These are phyloP conservation scores for Perccottus glenii DNA, from an alignment of 2,113 vertebrate species.

Conservation along the genomic window DNA sequence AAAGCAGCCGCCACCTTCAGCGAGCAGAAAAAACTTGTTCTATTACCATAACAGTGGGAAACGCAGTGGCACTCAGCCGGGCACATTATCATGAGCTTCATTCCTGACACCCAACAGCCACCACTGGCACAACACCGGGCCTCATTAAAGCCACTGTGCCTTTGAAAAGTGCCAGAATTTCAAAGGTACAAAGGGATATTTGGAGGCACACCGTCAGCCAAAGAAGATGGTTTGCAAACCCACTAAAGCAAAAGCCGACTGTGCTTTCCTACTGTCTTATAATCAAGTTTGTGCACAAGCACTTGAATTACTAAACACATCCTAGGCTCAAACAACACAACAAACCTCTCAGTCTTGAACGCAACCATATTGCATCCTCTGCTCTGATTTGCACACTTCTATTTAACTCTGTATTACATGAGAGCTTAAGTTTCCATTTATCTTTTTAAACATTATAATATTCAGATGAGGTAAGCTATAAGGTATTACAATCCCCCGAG, in stretches of 20 bases:
- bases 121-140: conserved; percentile 51
- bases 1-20: conserved; percentile 33
- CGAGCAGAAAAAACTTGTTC: conserved; percentile 15
- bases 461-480: conserved; percentile 38
- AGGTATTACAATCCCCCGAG: conserved; percentile 45
- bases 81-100: conserved; percentile 68
- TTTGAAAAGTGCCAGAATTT: conserved; percentile 70
- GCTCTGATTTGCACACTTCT: conserved; percentile 25
- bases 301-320: conserved; percentile 24
- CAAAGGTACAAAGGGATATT: conserved; percentile 59
- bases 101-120: conserved; percentile 68
- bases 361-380: conserved; percentile 16
- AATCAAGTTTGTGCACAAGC: conserved; percentile 25
- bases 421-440: conserved; percentile 53
- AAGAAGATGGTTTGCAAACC: conserved; percentile 42
- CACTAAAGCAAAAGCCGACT: conserved; percentile 26
- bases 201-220: conserved; percentile 15
- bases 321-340: conserved; percentile 7
- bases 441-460: conserved; percentile 62
- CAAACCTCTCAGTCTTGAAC: conserved; percentile 29
- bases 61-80: conserved; percentile 55
- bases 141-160: conserved; percentile 76
- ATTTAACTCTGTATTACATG: conserved; percentile 51
- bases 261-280: conserved; percentile 17
- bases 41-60: conserved; percentile 71